phyloP scores from a whole-genome alignment of 2,113 vertebrate species.

The Calonectris borealis region DNA sequence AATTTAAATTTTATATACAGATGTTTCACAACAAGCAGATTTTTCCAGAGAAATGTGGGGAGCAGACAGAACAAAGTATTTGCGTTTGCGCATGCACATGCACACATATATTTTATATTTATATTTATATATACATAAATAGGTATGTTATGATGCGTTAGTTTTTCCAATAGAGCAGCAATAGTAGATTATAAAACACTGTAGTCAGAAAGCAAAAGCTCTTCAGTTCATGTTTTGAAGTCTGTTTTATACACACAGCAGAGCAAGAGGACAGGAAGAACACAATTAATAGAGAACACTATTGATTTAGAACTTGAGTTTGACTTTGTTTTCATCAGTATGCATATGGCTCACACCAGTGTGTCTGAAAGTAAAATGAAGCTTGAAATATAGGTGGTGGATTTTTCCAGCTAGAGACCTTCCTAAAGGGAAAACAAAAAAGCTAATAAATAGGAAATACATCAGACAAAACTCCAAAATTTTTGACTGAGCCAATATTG shows the following conservation, averaged over 20 bases:
- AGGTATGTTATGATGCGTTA: neutral
- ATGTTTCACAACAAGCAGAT: neutral
- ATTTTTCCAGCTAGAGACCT: neutral
- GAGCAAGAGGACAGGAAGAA: neutral
- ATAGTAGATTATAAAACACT: neutral
- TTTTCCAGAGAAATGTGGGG: neutral
- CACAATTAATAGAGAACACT: neutral
- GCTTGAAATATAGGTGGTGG: neutral
- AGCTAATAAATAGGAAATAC: neutral
- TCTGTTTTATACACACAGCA: neutral
- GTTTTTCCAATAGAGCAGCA: neutral
- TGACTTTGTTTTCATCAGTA: neutral
- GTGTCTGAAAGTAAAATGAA: neutral
- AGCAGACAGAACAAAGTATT: neutral
- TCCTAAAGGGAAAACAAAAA: neutral
- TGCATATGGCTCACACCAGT: neutral
- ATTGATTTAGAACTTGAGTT: neutral
- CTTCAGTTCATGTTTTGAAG: neutral
- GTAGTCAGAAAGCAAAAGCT: neutral
- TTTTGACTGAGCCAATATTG: neutral
- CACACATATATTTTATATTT: neutral
- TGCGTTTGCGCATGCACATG: rapidly evolving
- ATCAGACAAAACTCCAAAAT: neutral
- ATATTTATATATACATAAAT: neutral
- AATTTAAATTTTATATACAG: neutral